A percentile compares a stretch with the other conserved stretches of the same genome.
Evolutionary conservation across 2,888 invertebrate genomes (phyloP).

Genomic region (Sisyra nigra): DNA sequence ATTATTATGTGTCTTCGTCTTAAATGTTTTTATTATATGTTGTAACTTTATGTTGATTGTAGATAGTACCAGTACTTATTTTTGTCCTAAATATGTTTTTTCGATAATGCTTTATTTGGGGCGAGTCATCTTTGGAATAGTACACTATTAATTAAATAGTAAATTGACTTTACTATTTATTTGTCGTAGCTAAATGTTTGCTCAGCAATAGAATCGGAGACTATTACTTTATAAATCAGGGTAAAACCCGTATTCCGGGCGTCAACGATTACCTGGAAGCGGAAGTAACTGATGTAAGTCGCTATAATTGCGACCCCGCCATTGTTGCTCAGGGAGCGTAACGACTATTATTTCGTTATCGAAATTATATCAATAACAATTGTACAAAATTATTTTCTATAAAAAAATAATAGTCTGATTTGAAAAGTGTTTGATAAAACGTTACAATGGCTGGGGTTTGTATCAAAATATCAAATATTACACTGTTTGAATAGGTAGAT

Average conservation of each 20-base stretch:
- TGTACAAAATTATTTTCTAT: constrained; percentile 12
- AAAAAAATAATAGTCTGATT: too few species aligned
- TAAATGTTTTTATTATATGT: background rate
- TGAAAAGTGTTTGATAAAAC: too few species aligned
- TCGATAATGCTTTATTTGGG: background rate
- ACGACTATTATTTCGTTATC: constrained; percentile 10
- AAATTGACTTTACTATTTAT: constrained; percentile 11
- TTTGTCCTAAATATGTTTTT: too few species aligned
- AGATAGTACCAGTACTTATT: too few species aligned
- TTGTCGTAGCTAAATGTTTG: constrained; percentile 59
- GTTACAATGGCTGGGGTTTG: background rate
- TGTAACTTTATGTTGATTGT: background rate
- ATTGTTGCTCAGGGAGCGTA: constrained; percentile 18
- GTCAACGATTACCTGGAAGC: constrained; percentile 89
- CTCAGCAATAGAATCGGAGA: constrained; percentile 71
- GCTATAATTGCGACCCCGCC: constrained; percentile 13
- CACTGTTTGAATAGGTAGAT: background rate
- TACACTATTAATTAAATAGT: background rate
- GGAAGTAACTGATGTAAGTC: constrained; percentile 74
- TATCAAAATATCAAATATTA: background rate
- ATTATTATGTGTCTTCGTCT: background rate
- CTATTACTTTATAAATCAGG: constrained; percentile 87
- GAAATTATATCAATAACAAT: constrained; percentile 8
- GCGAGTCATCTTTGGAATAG: background rate
- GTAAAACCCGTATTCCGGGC: constrained; percentile 86